Base-by-base conservation (phyloP, 1,140 invertebrate genomes). In the Ostrea denselamellosa region DNA sequence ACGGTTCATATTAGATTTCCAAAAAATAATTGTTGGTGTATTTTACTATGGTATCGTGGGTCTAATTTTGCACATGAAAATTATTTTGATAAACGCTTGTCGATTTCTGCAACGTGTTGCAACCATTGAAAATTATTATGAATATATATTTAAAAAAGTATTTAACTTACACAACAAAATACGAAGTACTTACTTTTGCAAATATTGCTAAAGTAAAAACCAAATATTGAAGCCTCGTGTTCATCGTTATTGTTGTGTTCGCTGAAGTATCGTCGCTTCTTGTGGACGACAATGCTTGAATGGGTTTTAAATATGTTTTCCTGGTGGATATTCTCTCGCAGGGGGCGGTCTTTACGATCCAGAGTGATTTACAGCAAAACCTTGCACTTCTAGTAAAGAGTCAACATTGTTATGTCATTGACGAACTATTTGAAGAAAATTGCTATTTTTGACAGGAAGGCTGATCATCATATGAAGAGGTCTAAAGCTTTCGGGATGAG, bases 361-460 rank as follows among this genome's bases (percentile, higher is more conserved):
- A 28, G 68, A 25, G 25, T 28, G 68, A 28, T 77, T 28, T 17
- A 77, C 14, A 17, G 14, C 9, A 34, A 71, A 77, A 8, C 68
- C 28, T 34, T 22, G 8, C 8, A 25, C 22, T 77, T 77, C 9
- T 77, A 22, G 5, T 77, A 28, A 77, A 77, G 68, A 77, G 25
- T 28, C 25, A 28, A 77, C 68, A 28, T 77, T 77, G 68, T 77
- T 77, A 62, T 62, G 68, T 77, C 68, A 77, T 77, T 77, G 68
- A 34, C 68, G 28, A 77, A 77, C 25, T 77, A 77, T 77, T 77
- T 77, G 68, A 77, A 10, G 7, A 77, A 77, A 77, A 77, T 77
- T 77, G 28, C 25, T 34, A 77, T 77, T 77, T 77, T 77, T 28
- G 25, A 77, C 25, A 77, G 25, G 68, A 28, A 34, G 68, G 25